Evolutionary conservation across 2,797 vertebrate genomes (phyloP).

Genomic region (Argentina silus): DNA sequence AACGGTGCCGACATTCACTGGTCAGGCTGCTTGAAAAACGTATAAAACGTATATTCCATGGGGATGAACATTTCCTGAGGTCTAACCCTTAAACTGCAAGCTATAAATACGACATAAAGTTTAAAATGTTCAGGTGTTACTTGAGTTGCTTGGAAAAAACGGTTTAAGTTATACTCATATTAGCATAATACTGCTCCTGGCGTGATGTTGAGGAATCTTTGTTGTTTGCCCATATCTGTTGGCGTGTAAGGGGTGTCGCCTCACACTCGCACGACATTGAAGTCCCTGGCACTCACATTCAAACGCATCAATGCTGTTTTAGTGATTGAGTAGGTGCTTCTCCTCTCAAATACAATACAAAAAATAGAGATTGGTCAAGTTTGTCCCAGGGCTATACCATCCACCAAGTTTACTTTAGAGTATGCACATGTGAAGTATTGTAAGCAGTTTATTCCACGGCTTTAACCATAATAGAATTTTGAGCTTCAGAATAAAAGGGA

Average conservation of each 20-base stretch:
- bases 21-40: no score
- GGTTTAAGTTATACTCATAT: no score
- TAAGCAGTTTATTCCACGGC: neutral
- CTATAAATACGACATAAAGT: no score
- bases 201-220: neutral
- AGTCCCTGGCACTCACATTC: neutral
- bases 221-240: neutral
- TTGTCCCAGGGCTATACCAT: neutral
- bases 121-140: no score
- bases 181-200: no score
- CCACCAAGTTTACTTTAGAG: neutral
- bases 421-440: neutral
- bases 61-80: no score
- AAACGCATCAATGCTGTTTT: slow-evolving; percentile 11
- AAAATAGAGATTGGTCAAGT: neutral
- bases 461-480: neutral
- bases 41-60: no score
- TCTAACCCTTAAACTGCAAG: no score
- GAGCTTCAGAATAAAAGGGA: neutral
- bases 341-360: neutral
- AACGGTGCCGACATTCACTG: no score
- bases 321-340: slow-evolving; percentile 3
- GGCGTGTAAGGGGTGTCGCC: slow-evolving; percentile 2
- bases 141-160: no score
- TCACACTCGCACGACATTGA: neutral